Evolutionary conservation across 2,113 vertebrate genomes (phyloP), one percentile per base, ranked within the genome.

Genomic region (Oryzias javanicus): DNA sequence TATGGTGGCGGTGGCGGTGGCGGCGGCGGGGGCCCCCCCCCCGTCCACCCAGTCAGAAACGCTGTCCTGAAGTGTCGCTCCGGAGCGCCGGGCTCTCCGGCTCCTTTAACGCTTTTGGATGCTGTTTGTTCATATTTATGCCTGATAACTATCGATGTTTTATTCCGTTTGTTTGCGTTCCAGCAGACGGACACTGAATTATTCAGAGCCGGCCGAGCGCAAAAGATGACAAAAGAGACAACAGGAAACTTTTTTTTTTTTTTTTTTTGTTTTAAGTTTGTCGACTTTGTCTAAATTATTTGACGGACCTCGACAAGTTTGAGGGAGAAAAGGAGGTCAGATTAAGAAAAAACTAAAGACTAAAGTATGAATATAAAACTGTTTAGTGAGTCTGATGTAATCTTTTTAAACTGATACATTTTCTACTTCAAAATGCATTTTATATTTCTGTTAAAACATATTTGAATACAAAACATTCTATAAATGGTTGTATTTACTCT

Each of bases 41-140:
- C 50, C n/a, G 60, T 73, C 77, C 75, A 59, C 57, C 54, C 62
- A 77, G 74, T 82, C 79, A 64, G 70, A 81, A 63, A 42, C 70
- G 4, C 72, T 79, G 79, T 84, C 86, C 70, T 82, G 69, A 67
- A 72, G 53, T 53, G 77, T 82, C 72, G 57, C 79, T 74, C 67
- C 55, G 22, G 41, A 60, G 14, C 63, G 66, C 58, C 12, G 22
- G 47, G 41, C 73, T 67, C 54, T 18, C 16, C 49, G 14, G 35
- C 19, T 48, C 58, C 51, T 73, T 67, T 58, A 74, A 80, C 66
- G 49, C 76, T 72, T 67, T 49, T 61, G 57, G 67, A 85, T 84
- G 75, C 72, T 74, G 82, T 82, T 82, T 86, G 81, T 82, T 86
- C 82, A 78, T 79, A 79, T 85, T 81, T 74, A 64, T 50, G 75